These are phyloP conservation scores for Penaeus indicus DNA, from an alignment of 1,140 invertebrate genomes.

Conservation along the genomic window DNA sequence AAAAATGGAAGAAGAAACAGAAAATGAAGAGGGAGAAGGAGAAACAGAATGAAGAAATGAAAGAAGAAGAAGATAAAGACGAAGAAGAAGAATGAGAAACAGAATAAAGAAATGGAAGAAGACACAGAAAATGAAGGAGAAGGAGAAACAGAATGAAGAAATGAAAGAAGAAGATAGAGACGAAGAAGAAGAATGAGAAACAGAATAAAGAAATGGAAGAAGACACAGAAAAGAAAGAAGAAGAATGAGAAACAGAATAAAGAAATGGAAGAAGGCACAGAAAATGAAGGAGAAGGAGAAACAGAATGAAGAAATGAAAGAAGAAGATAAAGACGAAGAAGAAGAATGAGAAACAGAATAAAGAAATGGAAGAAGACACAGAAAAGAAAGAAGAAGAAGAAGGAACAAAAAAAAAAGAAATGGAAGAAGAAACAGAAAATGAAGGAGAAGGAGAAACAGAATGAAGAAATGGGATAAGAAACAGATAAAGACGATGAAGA, in stretches of 20 bases:
- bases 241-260: not conserved
- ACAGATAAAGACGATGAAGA: not conserved
- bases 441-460: too few species aligned
- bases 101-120: not conserved
- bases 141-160: not conserved
- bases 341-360: too few species aligned
- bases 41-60: not conserved
- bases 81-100: not conserved
- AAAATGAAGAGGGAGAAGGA: not conserved
- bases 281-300: not conserved
- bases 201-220: not conserved
- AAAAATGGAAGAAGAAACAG: not conserved
- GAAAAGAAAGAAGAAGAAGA: not conserved
- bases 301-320: not conserved
- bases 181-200: too few species aligned
- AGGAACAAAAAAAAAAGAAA: too few species aligned
- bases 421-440: too few species aligned
- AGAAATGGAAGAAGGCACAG: too few species aligned
- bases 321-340: too few species aligned
- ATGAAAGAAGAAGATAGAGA: too few species aligned
- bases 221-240: not conserved
- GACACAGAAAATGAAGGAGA: too few species aligned
- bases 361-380: not conserved
- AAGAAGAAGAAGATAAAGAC: slow-evolving; percentile 6
- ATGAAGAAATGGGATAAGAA: not conserved